Conservation (phyloP, 2,888 invertebrate genomes). For the Pristionchus maxplancki region DNA sequence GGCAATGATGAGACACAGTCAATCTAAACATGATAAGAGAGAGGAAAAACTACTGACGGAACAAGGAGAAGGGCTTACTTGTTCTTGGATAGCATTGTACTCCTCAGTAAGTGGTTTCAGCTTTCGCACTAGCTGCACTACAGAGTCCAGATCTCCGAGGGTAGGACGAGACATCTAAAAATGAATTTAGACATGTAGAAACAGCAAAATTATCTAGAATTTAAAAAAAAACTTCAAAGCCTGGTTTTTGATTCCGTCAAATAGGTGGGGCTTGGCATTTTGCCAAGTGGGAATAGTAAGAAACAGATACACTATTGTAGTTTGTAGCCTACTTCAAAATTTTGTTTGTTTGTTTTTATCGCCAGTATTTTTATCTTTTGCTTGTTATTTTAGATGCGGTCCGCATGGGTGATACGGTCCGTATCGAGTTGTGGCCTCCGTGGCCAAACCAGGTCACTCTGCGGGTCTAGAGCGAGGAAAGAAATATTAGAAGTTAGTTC, state of each 20-base stretch:
- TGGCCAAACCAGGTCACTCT: neutral
- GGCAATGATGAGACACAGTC: constrained; percentile 30
- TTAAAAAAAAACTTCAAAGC: neutral
- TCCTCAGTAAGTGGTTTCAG: constrained; percentile 33
- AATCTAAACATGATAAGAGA: too few species aligned
- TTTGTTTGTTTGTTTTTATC: neutral
- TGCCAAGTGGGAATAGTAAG: neutral
- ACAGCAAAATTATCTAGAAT: neutral
- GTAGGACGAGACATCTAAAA: constrained; percentile 33
- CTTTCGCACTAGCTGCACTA: neutral
- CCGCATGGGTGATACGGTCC: neutral
- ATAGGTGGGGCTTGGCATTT: neutral
- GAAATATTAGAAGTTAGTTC: constrained; percentile 22
- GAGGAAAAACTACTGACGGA: neutral
- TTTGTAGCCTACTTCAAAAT: constrained; percentile 36
- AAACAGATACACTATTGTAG: constrained; percentile 5
- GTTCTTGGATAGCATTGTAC: constrained; percentile 20
- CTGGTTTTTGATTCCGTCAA: neutral
- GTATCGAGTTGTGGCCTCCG: neutral
- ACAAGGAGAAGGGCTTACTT: neutral
- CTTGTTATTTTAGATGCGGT: constrained; percentile 20
- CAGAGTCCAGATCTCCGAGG: constrained; percentile 7
- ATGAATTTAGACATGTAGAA: neutral
- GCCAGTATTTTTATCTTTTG: too few species aligned
- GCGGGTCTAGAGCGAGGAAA: neutral